Evolutionary conservation across 2,797 vertebrate genomes (phyloP).

Genomic region (Rhinophrynus dorsalis): DNA sequence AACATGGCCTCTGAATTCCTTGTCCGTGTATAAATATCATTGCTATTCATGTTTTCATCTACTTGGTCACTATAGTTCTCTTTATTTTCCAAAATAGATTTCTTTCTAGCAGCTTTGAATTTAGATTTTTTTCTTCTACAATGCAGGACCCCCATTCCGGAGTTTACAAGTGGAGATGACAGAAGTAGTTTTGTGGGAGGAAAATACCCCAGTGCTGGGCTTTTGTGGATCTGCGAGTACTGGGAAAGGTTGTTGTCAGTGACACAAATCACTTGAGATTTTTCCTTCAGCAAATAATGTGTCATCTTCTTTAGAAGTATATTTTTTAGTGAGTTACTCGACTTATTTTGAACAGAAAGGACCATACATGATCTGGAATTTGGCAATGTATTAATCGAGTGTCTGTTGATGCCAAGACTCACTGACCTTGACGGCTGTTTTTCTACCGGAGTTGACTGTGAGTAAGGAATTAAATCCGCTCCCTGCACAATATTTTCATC

Average conservation of each 20-base stretch:
- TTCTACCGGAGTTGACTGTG: conserved; percentile 69
- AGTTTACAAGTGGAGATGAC: neutral
- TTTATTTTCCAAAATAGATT: conserved; percentile 42
- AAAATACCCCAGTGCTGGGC: neutral
- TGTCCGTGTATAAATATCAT: neutral
- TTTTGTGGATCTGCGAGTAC: neutral
- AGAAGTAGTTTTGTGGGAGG: conserved; percentile 51
- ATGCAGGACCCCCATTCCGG: conserved; percentile 1
- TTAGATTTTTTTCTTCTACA: neutral
- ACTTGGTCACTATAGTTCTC: conserved; percentile 1
- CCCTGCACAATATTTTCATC: neutral
- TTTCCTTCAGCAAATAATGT: neutral
- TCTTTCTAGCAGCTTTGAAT: neutral
- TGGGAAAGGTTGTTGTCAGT: neutral
- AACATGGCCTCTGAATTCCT: neutral
- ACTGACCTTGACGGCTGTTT: conserved; percentile 49
- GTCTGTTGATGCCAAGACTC: conserved; percentile 30
- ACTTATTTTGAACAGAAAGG: conserved; percentile 50
- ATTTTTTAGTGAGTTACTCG: conserved; percentile 52
- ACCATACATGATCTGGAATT: conserved; percentile 46
- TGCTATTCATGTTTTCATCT: neutral
- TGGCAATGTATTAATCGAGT: conserved; percentile 26
- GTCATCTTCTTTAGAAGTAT: conserved; percentile 40
- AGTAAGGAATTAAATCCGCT: conserved; percentile 64
- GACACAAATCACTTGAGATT: neutral